These are phyloP conservation scores for Hestina assimilis DNA, from an alignment of 1,140 invertebrate genomes.

Conservation along the genomic window DNA sequence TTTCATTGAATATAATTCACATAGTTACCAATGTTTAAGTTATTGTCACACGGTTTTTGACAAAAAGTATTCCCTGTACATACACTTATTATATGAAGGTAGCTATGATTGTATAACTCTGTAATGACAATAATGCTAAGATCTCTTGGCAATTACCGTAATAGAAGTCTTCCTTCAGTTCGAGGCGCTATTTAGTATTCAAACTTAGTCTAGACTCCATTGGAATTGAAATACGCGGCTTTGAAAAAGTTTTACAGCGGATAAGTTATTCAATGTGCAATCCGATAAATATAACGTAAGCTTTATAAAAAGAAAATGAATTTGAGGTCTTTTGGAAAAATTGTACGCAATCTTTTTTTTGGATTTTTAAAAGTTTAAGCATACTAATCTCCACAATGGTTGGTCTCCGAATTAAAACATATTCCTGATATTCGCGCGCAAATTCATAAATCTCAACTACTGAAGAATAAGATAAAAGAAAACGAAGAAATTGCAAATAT, in stretches of 20 bases:
- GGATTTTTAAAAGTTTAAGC: no score
- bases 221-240: conserved; percentile 31
- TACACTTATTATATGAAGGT: no score
- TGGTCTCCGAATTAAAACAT: no score
- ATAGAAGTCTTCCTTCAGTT: neutral
- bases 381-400: no score
- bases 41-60: neutral
- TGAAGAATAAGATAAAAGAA: no score
- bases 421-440: no score
- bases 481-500: no score
- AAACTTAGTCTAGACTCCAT: conserved; percentile 22
- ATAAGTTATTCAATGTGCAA: conserved; percentile 9
- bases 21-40: no score
- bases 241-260: conserved; percentile 10
- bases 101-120: neutral
- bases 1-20: no score
- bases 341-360: no score
- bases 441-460: no score
- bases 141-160: neutral
- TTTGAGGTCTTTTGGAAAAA: no score
- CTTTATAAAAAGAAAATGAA: neutral
- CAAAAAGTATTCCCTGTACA: neutral
- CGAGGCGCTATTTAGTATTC: conserved; percentile 27
- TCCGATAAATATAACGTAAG: neutral
- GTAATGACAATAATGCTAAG: neutral